phyloP scores from a whole-genome alignment of 2,888 invertebrate species.

The Torymus texanus region DNA sequence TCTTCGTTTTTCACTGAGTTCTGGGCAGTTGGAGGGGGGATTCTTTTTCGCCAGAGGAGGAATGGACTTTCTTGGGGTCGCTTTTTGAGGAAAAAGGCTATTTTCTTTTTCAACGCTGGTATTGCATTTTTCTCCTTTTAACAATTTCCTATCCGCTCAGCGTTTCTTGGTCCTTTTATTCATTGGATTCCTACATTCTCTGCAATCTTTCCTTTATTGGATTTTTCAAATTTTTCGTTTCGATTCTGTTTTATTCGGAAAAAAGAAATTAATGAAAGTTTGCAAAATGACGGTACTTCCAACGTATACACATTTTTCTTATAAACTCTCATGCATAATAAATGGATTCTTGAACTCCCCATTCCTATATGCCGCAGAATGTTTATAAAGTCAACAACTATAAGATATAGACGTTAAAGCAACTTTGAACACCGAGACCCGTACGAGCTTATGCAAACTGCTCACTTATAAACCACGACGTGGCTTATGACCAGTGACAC shows the following conservation, averaged over 20 bases:
- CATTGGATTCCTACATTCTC: background rate
- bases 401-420: too few relatives aligned
- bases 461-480: too few relatives aligned
- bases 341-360: too few relatives aligned
- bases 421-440: too few relatives aligned
- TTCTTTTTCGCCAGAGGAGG: background rate
- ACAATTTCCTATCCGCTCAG: background rate
- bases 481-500: constrained; percentile 19
- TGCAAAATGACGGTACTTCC: background rate
- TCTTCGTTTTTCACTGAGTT: constrained; percentile 12
- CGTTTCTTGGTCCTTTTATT: constrained; percentile 1
- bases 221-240: background rate
- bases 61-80: background rate
- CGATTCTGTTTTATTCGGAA: background rate
- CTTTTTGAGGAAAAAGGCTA: background rate
- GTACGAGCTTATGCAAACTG: too few relatives aligned
- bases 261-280: constrained; percentile 1
- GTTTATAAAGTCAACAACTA: too few relatives aligned
- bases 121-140: background rate
- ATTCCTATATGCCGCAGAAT: too few relatives aligned
- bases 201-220: constrained; percentile 1
- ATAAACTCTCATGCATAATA: too few relatives aligned
- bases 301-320: too few relatives aligned
- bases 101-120: constrained; percentile 1
- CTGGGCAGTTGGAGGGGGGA: background rate